phyloP scores from a whole-genome alignment of 2,113 vertebrate genomes.

The Elanoides forficatus region DNA sequence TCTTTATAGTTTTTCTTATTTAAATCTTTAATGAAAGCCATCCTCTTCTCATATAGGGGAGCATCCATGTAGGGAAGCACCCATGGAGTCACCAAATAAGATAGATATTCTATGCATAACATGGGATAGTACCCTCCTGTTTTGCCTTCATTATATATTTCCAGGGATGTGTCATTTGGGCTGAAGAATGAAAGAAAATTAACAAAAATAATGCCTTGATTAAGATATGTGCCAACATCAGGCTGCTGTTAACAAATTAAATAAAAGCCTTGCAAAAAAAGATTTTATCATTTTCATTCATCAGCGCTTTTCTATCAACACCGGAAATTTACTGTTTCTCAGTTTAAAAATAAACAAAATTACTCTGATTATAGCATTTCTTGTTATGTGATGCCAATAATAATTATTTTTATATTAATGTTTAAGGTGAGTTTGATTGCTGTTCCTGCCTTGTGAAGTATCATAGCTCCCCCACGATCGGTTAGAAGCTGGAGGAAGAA shows the following conservation, averaged over 20 bases:
- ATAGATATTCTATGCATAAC: neutral
- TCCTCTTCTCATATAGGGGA: neutral
- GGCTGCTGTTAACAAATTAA: neutral
- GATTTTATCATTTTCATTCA: neutral
- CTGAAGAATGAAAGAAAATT: neutral
- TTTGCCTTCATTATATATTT: neutral
- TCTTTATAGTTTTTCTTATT: neutral
- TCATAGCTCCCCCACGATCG: neutral
- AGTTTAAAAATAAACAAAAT: neutral
- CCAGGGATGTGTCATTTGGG: neutral
- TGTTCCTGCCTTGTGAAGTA: neutral
- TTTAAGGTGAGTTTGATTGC: neutral
- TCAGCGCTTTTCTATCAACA: neutral
- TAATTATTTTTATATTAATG: neutral
- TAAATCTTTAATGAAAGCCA: neutral
- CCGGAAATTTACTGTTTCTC: neutral
- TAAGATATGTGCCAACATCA: neutral
- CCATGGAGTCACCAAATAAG: neutral
- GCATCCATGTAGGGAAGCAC: neutral
- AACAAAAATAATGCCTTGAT: neutral
- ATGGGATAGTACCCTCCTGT: neutral
- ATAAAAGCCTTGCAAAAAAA: neutral
- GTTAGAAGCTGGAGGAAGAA: neutral
- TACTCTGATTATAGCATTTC: neutral
- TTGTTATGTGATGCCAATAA: neutral